phyloP scores from a whole-genome alignment of 2,113 vertebrate genomes.

The Spea multiplicata region DNA sequence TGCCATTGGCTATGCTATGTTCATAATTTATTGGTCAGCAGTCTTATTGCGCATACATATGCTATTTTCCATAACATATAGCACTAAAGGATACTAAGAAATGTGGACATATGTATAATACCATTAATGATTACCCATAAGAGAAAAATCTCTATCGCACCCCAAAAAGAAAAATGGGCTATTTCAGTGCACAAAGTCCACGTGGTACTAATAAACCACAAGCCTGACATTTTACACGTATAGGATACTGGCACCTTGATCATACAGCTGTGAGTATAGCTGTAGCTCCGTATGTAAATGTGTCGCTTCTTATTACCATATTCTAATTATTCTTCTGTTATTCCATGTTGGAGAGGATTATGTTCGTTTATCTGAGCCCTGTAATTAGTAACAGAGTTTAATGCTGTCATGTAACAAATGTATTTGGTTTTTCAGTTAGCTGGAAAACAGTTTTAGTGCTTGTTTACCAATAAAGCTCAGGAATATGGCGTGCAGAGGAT shows the following conservation, averaged over 20 bases:
- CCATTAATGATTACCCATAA: no score
- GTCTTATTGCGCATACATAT: no score
- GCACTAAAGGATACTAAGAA: no score
- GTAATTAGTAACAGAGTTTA: slow-evolving; percentile 44
- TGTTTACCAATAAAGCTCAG: slow-evolving; percentile 40
- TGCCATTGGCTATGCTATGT: no score
- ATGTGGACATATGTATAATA: no score
- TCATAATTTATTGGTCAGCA: no score
- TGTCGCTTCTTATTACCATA: slow-evolving; percentile 39
- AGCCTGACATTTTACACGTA: not conserved
- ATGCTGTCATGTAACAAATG: slow-evolving; percentile 43
- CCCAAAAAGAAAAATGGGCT: no score
- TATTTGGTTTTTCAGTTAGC: slow-evolving; percentile 27
- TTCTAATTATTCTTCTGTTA: slow-evolving; percentile 44
- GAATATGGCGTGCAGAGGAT: slow-evolving; percentile 34
- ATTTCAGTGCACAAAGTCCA: no score
- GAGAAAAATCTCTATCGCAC: no score
- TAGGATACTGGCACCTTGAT: slow-evolving; percentile 13
- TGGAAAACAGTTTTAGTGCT: slow-evolving; percentile 36
- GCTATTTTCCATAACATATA: no score
- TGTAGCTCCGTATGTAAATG: slow-evolving; percentile 9
- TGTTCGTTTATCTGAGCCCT: slow-evolving; percentile 40
- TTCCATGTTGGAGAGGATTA: slow-evolving; percentile 39
- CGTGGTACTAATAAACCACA: no score
- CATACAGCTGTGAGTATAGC: slow-evolving; percentile 28